Conservation (phyloP, 37 sponge, comb jelly and placozoan genomes). For the Geodia barretti region DNA sequence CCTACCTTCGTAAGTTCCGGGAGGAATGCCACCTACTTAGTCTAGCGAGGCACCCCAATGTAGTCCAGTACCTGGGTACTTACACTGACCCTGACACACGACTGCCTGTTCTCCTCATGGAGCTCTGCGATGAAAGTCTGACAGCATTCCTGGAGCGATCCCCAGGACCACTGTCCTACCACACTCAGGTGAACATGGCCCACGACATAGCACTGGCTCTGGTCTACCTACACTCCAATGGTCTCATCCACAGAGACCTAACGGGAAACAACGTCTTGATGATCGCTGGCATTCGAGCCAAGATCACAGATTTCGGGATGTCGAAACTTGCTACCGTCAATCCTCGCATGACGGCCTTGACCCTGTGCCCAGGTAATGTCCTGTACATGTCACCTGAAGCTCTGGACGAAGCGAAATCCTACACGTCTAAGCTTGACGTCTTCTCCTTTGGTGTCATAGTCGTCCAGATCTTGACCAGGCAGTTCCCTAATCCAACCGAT, state of each 20-base stretch:
- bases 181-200: conserved; percentile 18
- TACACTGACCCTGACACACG: not conserved
- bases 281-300: conserved; percentile 5
- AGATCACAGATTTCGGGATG: conserved; percentile 57
- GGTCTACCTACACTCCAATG: conserved; percentile 35
- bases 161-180: not conserved
- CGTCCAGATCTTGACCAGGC: conserved; percentile 39
- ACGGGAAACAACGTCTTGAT: conserved; percentile 50
- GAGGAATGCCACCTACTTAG: conserved; percentile 35
- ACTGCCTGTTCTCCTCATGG: conserved; percentile 36
- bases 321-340: conserved; percentile 1
- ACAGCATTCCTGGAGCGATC: conserved; percentile 34
- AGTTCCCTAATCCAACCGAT: conserved; percentile 21
- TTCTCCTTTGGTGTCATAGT: conserved; percentile 44
- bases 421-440: conserved; percentile 32
- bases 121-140: conserved; percentile 55
- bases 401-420: not conserved
- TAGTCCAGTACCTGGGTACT: conserved; percentile 37
- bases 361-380: conserved; percentile 25
- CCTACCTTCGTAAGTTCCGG: not conserved
- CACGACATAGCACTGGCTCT: conserved; percentile 22
- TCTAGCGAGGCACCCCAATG: conserved; percentile 34
- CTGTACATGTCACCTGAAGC: conserved; percentile 67
- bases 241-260: conserved; percentile 34
- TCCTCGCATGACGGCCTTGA: not conserved